A percentile compares a stretch with the other conserved stretches of the same genome.
Evolutionary conservation across 2,797 vertebrate species (phyloP).

Genomic region (Cheirogaleus major): DNA sequence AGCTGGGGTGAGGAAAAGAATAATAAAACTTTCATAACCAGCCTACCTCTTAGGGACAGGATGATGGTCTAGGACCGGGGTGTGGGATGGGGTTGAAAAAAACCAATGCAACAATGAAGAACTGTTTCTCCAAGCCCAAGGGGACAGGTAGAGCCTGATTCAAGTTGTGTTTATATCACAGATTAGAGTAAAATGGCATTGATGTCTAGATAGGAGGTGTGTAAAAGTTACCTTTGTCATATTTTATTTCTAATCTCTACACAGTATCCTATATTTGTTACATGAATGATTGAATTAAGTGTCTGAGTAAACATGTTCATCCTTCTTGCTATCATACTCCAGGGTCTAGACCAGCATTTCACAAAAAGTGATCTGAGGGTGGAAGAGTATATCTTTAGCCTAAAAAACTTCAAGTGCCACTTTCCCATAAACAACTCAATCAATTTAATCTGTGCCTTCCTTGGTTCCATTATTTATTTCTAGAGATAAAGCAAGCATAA

Average conservation of each 20-base stretch:
- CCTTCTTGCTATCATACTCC: neutral
- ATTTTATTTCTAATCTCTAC: neutral
- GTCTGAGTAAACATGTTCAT: neutral
- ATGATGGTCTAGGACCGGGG: neutral
- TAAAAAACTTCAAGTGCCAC: neutral
- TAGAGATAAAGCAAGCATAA: neutral
- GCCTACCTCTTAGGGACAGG: neutral
- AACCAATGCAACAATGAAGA: neutral
- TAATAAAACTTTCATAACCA: neutral
- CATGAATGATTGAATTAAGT: neutral
- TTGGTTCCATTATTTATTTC: neutral
- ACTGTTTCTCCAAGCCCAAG: neutral
- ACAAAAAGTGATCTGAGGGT: neutral
- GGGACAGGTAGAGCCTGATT: neutral
- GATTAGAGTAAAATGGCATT: neutral
- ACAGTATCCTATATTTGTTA: neutral
- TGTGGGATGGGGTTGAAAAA: neutral
- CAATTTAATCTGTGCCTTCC: neutral
- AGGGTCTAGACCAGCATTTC: neutral
- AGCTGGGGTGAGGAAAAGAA: neutral
- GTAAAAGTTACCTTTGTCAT: neutral
- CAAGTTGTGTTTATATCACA: neutral
- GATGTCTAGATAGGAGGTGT: neutral
- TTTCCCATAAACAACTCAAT: neutral
- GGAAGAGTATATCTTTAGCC: neutral